Evolutionary conservation across 2,797 vertebrate species (phyloP), one percentile per base, ranked within the genome.

Genomic region (Thaleichthys pacificus): DNA sequence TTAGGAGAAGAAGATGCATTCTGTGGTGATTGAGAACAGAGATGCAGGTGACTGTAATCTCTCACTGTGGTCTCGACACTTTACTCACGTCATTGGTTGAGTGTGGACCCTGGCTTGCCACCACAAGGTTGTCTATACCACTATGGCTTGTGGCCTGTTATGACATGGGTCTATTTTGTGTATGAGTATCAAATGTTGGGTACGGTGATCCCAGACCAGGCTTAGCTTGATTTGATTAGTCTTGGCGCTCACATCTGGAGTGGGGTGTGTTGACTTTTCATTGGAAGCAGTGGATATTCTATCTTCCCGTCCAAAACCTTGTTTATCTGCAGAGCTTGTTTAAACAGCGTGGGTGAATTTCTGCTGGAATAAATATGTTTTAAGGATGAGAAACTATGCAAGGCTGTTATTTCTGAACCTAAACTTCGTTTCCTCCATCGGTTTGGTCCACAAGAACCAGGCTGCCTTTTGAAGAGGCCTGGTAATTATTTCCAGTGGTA

Each of bases 401-500:
- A 61, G 42, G 73, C 68, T 79, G 64, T 84, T 83, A 61, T 66
- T 81, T 68, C 77, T 69, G 66, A 71, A 66, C 64, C 79, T 73
- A 66, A 72, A 77, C 11, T 70, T 72, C 21, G 26, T 83, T 72
- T 73, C 62, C 84, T 80, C 67, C 60, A 81, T 77, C 76, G 49
- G 2, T 77, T 78, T 42, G 21, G 58, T 81, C 66, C 61, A 72
- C 75, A 78, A 72, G 63, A 75, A 70, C 62, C 79, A 15, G 69
- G 73, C 70, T 70, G 57, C 62, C 69, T 74, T 61, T 51, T 72
- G 64, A 75, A 77, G 70, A 72, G 11, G 32, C 64, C 73, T 75
- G 58, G 77, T 89, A 89, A 91, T 91, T 81, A 87, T 88, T 91
- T 89, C 85, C 86, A 90, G 80, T 89, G 88, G 85, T 87, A 79